These are phyloP conservation scores for Papilio elwesi DNA, from an alignment of 2,888 invertebrate genomes.

Conservation along the genomic window DNA sequence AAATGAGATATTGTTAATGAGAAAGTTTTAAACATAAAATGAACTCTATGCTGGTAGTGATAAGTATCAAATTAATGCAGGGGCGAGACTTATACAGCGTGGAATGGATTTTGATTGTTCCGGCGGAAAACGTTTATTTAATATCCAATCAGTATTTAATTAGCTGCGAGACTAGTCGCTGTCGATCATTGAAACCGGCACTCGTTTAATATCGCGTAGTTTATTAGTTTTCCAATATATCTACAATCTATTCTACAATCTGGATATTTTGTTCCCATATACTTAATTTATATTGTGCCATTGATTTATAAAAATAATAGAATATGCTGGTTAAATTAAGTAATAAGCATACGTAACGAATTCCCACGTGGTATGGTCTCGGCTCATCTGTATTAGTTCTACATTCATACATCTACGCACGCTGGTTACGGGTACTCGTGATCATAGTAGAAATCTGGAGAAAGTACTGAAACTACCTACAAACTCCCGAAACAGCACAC, in stretches of 20 bases:
- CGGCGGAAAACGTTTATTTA: conserved; percentile 33
- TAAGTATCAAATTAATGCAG: conserved; percentile 1
- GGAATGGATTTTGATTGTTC: conserved; percentile 27
- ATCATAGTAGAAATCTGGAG: too few species aligned
- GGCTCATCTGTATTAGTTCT: too few species aligned
- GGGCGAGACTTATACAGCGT: too few species aligned
- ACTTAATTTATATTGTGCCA: neutral
- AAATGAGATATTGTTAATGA: neutral
- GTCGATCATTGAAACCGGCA: conserved; percentile 34
- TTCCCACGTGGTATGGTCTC: too few species aligned
- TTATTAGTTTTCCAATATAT: conserved; percentile 8
- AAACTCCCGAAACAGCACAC: too few species aligned
- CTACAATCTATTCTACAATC: too few species aligned
- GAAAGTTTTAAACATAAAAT: neutral
- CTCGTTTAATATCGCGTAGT: neutral
- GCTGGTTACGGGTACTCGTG: too few species aligned
- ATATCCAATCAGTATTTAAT: conserved; percentile 41
- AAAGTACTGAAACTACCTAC: too few species aligned
- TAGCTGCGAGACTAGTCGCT: conserved; percentile 34
- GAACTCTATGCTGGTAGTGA: neutral
- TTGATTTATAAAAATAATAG: neutral
- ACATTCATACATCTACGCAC: too few species aligned
- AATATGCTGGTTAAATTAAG: too few species aligned
- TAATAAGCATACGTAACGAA: too few species aligned
- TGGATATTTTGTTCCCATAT: neutral